Evolutionary conservation across 2,113 vertebrate species (phyloP), one percentile per base, ranked within the genome.

Genomic region (Urocynchramus pylzowi): DNA sequence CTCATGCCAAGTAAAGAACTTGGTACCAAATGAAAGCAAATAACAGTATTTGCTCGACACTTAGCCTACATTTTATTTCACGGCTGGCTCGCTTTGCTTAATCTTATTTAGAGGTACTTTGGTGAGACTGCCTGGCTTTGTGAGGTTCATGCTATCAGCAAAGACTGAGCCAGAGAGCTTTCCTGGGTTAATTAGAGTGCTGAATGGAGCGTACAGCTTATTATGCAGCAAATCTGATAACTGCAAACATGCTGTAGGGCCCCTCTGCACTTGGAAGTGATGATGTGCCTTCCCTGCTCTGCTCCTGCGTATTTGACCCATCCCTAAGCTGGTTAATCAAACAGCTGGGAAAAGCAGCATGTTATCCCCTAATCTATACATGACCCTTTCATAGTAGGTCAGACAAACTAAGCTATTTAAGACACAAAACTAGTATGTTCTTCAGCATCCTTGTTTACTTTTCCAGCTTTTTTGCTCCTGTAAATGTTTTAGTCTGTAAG

Each of bases 51-150:
- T 90, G 64, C 73, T 68, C 0, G 1, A 78, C 82, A 86, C 60
- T 92, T 92, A 82, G n/a, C 83, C 82, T 50, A 30, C 77, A 53
- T 93, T 94, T 97, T 94, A 94, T 93, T 93, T 93, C 86, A 95
- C 26, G 68, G 76, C 30, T 67, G 60, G 65, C 82, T 97, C 11
- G 0, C 73, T 92, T 67, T 82, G 76, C 90, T 79, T 96, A 95
- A 96, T 94, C 91, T 93, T 93, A 93, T 95, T 97, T 90, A 85
- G 81, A 93, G 35, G 49, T 79, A 81, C 82, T 96, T 87, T 82
- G 81, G 87, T 87, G 84, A 95, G 80, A 79, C 89, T 83, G 92
- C 77, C 73, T 94, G 89, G 73, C 90, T 80, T 89, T 84, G 90
- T 84, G 60, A 96, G 76, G 76, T 76, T 84, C 82, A 19, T 53